These are phyloP conservation scores for Parnassius apollo DNA, from an alignment of 2,888 invertebrate species.

Conservation along the genomic window DNA sequence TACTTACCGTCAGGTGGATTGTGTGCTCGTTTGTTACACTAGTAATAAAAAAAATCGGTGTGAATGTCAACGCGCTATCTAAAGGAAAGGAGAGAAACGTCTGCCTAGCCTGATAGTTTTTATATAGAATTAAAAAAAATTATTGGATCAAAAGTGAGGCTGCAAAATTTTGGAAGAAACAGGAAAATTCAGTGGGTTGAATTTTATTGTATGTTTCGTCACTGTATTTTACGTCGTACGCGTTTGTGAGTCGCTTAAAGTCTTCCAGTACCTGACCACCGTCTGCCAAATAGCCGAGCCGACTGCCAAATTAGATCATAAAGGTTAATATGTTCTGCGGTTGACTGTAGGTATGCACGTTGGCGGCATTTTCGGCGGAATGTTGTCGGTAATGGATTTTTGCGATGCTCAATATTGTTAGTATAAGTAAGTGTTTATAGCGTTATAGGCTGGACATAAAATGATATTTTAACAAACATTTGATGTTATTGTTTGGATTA, in stretches of 20 bases:
- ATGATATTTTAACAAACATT: too few relatives aligned
- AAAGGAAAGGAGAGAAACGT: too few relatives aligned
- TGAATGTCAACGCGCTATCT: too few relatives aligned
- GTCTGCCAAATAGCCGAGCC: conserved; percentile 60
- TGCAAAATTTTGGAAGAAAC: too few relatives aligned
- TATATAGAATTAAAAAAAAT: too few relatives aligned
- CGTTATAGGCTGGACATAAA: too few relatives aligned
- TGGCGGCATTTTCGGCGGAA: conserved; percentile 28
- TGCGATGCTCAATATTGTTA: conserved; percentile 18
- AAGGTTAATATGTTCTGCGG: conserved; percentile 64
- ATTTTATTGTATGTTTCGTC: background rate
- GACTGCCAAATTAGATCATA: conserved; percentile 70
- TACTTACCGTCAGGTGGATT: too few relatives aligned
- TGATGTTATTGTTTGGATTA: too few relatives aligned
- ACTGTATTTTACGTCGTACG: background rate
- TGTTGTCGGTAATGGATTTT: conserved; percentile 34
- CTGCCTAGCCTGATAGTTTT: too few relatives aligned
- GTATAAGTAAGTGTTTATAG: background rate
- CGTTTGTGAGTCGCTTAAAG: conserved; percentile 27
- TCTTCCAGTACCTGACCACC: conserved; percentile 50
- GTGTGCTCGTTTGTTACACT: too few relatives aligned
- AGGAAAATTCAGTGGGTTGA: background rate
- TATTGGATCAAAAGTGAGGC: too few relatives aligned
- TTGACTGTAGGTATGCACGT: conserved; percentile 35
- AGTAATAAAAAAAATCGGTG: too few relatives aligned